Conservation (phyloP, 2,797 vertebrate genomes). For the Alcedo atthis region DNA sequence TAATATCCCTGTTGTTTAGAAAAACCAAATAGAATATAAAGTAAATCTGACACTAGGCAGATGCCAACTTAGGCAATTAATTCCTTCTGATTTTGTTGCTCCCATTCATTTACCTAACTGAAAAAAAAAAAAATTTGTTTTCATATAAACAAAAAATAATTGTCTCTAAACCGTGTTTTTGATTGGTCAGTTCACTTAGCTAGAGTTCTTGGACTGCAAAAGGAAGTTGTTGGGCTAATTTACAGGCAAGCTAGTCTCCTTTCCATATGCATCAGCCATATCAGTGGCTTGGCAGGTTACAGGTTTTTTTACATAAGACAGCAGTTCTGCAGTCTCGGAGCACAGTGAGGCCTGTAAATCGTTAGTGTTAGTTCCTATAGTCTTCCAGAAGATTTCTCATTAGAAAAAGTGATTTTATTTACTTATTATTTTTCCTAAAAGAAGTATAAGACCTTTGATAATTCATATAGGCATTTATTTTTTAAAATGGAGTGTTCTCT, state of each 20-base stretch:
- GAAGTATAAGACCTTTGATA: not conserved
- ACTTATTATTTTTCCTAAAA: not conserved
- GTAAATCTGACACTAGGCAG: not conserved
- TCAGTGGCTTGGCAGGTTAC: not conserved
- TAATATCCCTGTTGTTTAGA: not conserved
- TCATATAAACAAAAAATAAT: not conserved
- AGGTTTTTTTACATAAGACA: not conserved
- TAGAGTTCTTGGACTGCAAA: not conserved
- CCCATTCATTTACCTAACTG: not conserved
- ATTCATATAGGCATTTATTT: not conserved
- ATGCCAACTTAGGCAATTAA: not conserved
- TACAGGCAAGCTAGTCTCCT: not conserved
- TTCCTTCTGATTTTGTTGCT: not conserved
- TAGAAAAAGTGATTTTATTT: not conserved
- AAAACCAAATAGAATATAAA: not conserved
- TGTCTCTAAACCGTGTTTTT: not conserved
- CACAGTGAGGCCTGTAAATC: not conserved
- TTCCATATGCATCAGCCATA: not conserved
- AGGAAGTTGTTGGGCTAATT: not conserved
- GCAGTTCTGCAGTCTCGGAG: not conserved
- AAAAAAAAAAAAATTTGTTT: not conserved
- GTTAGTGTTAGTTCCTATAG: not conserved
- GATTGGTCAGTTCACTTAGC: not conserved
- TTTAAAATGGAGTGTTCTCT: not conserved
- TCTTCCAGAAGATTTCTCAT: not conserved